These are phyloP conservation scores for Polietes domitor DNA, from an alignment of 2,888 invertebrate species.

Conservation along the genomic window DNA sequence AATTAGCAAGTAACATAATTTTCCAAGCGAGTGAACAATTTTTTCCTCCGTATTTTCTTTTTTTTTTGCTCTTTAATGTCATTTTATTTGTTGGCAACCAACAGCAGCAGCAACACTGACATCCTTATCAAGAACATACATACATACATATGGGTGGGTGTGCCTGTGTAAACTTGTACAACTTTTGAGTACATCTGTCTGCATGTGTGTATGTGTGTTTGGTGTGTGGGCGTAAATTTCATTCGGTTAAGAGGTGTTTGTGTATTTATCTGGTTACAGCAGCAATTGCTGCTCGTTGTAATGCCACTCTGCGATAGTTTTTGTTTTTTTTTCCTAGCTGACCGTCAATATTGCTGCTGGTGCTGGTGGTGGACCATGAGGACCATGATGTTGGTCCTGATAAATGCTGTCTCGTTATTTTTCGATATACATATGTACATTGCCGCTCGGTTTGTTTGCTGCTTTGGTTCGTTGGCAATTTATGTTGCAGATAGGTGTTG, in stretches of 20 bases:
- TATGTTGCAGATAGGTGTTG: not conserved
- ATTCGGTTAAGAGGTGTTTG: not conserved
- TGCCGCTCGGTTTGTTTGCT: not conserved
- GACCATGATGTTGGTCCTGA: conserved; percentile 40
- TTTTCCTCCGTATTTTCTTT: not conserved
- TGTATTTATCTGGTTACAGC: conserved; percentile 41
- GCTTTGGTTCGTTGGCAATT: not conserved
- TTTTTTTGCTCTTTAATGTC: conserved; percentile 3
- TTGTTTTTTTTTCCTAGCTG: not conserved
- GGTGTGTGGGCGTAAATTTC: not conserved
- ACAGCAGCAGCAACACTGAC: not conserved
- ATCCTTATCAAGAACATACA: not conserved
- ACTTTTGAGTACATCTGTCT: not conserved
- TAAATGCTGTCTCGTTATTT: conserved; percentile 46
- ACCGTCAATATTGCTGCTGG: not conserved
- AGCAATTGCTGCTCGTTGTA: conserved; percentile 39
- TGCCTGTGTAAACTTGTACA: not conserved
- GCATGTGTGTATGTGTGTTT: not conserved
- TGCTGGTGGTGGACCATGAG: conserved; percentile 19
- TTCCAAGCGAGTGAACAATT: conserved; percentile 31
- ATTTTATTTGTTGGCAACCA: conserved; percentile 1
- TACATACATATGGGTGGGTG: not conserved
- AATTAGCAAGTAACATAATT: conserved; percentile 54
- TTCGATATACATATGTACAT: not conserved
- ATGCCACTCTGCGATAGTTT: conserved; percentile 3